Base-by-base conservation (phyloP, 2,888 invertebrate species). In the Entomobrya proxima region DNA sequence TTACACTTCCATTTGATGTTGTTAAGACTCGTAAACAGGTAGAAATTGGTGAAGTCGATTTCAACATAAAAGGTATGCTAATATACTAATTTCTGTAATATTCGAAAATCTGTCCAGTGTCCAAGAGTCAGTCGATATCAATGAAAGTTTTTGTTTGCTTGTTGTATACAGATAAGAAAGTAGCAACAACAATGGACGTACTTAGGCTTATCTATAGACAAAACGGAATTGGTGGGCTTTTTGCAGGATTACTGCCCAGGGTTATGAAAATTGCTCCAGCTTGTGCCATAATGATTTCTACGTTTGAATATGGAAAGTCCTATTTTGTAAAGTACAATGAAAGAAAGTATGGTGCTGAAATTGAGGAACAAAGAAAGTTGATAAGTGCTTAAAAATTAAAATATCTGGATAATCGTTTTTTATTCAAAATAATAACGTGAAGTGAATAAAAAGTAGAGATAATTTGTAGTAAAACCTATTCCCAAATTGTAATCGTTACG, bases 211-310 rank as follows among this genome's bases (percentile, higher is more conserved):
- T 91, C 40, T 90, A 91, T 64, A 52, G 35, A 1, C 87, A 89
- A 24, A 88, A 95, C 91, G 97, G 97, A 0, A 88, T 96, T 2
- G 93, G 92, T 87, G 97, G 97, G 1, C 91, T 97, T 55, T 97
- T 96, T 91, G 94, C 96, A 6, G 99, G 99, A 2, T 92, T 98
- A 15, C 94, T 96, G 11, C 99, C 99, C 0, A 93, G 99, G 87
- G 93, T 99, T 87, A 94, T 97, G 18, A 99, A 99, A 94, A 98
- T 99, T 2, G 97, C 98, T 11, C 99, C 99, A 1, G 98, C 99
- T 0, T 99, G 99, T 92, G 99, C 99, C 0, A 98, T 99, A 37
- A 99, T 99, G 99, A 98, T 99, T 90, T 96, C 98, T 2, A 95
- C 97, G 0, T 99, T 98, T 91, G 99, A 99, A 93, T 97, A 97